A percentile compares a stretch with the other conserved stretches of the same genome.
phyloP scores from a whole-genome alignment of 2,888 invertebrate species.

The Ditylenchus weischeri region DNA sequence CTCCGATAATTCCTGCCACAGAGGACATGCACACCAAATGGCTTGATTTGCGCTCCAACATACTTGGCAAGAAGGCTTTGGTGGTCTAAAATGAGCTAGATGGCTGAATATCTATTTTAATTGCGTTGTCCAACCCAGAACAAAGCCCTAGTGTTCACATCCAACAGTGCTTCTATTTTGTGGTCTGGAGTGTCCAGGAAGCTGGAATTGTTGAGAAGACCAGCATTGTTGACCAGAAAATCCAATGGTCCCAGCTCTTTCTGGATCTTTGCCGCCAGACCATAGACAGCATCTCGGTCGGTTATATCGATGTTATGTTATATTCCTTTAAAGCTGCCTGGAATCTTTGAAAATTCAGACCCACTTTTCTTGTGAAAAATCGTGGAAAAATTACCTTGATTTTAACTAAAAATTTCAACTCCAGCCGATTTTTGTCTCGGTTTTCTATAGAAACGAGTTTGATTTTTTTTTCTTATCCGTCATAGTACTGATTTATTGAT shows the following conservation, averaged over 20 bases:
- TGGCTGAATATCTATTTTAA: neutral
- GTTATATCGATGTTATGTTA: constrained; percentile 22
- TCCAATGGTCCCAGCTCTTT: constrained; percentile 76
- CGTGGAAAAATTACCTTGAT: too few relatives aligned
- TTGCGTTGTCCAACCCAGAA: constrained; percentile 69
- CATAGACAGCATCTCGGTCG: constrained; percentile 22
- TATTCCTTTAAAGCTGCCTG: neutral
- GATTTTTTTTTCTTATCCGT: too few relatives aligned
- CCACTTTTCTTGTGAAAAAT: too few relatives aligned
- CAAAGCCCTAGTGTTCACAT: constrained; percentile 81
- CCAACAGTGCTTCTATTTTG: constrained; percentile 78
- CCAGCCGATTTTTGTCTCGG: too few relatives aligned
- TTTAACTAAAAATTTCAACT: too few relatives aligned
- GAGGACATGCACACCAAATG: constrained; percentile 89
- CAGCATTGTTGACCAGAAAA: constrained; percentile 86
- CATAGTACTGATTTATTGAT: too few relatives aligned
- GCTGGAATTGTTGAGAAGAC: constrained; percentile 76
- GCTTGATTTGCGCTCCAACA: constrained; percentile 80
- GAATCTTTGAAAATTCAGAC: too few relatives aligned
- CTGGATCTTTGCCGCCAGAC: constrained; percentile 61
- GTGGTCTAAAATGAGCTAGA: constrained; percentile 65
- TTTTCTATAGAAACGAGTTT: too few relatives aligned
- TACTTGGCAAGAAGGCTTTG: constrained; percentile 83
- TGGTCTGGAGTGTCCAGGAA: constrained; percentile 79
- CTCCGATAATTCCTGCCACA: constrained; percentile 76